A percentile compares a stretch with the other conserved stretches of the same genome.
Evolutionary conservation across 2,797 vertebrate species (phyloP).

Genomic region (Pangasius macronema): DNA sequence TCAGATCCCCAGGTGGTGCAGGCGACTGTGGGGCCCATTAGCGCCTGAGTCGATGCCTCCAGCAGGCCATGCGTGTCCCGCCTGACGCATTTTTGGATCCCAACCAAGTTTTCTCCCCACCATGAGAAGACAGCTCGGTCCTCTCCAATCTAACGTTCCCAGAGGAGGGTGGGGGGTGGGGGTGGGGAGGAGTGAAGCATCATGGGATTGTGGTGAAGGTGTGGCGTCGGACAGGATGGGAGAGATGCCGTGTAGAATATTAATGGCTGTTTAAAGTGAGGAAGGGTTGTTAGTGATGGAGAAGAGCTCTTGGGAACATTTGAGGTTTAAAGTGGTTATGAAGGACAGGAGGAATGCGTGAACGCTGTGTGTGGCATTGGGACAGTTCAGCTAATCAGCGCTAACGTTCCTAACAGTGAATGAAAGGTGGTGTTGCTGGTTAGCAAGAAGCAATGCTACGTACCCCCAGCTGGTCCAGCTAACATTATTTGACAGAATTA

Average conservation of each 20-base stretch:
- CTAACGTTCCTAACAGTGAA: neutral
- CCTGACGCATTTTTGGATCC: slow-evolving; percentile 83
- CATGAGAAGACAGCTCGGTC: slow-evolving; percentile 77
- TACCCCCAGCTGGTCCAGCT: neutral
- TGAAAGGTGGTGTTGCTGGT: neutral
- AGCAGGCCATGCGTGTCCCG: slow-evolving; percentile 82
- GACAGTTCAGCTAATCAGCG: neutral
- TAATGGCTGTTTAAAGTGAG: slow-evolving; percentile 25
- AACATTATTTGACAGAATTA: neutral
- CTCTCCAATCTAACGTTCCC: slow-evolving; percentile 63
- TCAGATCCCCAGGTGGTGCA: slow-evolving; percentile 79
- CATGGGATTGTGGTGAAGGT: slow-evolving; percentile 47
- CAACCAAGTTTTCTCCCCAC: slow-evolving; percentile 78
- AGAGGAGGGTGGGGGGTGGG: slow-evolving; percentile 31
- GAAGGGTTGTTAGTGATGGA: slow-evolving; percentile 22
- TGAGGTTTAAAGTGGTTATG: neutral
- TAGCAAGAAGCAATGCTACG: neutral
- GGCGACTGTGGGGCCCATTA: slow-evolving; percentile 81
- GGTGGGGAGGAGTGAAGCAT: slow-evolving; percentile 44
- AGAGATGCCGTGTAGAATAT: slow-evolving; percentile 33
- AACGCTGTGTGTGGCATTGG: neutral
- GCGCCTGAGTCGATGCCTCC: slow-evolving; percentile 79
- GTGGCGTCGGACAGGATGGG: slow-evolving; percentile 26
- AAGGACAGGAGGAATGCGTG: neutral
- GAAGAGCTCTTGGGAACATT: slow-evolving; percentile 11